phyloP scores from a whole-genome alignment of 2,888 invertebrate genomes.

The Gandaritis pyraliata region DNA sequence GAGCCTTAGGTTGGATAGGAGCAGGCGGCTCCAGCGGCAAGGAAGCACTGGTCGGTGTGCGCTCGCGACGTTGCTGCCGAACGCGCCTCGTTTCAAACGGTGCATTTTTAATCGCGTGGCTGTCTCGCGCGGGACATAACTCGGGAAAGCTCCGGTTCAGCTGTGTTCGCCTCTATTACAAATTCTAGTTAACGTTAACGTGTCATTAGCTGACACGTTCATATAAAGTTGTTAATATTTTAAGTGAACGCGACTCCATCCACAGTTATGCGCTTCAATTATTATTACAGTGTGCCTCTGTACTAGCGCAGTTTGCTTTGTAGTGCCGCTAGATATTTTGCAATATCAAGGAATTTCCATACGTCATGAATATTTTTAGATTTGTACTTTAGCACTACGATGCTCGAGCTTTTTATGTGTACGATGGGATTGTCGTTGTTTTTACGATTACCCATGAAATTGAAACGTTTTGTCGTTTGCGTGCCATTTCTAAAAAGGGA shows the following conservation, averaged over 20 bases:
- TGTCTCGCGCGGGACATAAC: slow-evolving; percentile 83
- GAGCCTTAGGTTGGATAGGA: slow-evolving; percentile 45
- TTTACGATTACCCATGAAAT: slow-evolving; percentile 31
- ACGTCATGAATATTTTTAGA: slow-evolving; percentile 25
- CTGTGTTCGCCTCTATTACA: slow-evolving; percentile 78
- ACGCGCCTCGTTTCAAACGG: slow-evolving; percentile 77
- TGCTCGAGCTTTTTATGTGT: slow-evolving; percentile 22
- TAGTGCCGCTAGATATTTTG: slow-evolving; percentile 22
- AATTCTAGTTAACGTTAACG: slow-evolving; percentile 81
- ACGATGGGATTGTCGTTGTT: slow-evolving; percentile 27
- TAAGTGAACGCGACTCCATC: slow-evolving; percentile 69
- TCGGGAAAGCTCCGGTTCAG: slow-evolving; percentile 77
- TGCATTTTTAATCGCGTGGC: slow-evolving; percentile 81
- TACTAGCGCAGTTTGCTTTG: slow-evolving; percentile 34
- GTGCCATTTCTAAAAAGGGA: slow-evolving; percentile 32
- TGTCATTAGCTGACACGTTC: slow-evolving; percentile 80
- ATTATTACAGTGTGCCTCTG: slow-evolving; percentile 34
- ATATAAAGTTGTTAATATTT: slow-evolving; percentile 76
- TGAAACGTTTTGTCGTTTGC: slow-evolving; percentile 33
- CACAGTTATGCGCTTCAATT: slow-evolving; percentile 43
- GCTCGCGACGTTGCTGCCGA: slow-evolving; percentile 77
- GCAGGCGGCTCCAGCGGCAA: slow-evolving; percentile 62
- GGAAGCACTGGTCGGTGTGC: slow-evolving; percentile 72
- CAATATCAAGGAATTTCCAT: slow-evolving; percentile 21
- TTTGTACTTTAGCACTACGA: slow-evolving; percentile 18